Conservation (phyloP, 2,888 invertebrate genomes). For the Ernsta delagoae region DNA sequence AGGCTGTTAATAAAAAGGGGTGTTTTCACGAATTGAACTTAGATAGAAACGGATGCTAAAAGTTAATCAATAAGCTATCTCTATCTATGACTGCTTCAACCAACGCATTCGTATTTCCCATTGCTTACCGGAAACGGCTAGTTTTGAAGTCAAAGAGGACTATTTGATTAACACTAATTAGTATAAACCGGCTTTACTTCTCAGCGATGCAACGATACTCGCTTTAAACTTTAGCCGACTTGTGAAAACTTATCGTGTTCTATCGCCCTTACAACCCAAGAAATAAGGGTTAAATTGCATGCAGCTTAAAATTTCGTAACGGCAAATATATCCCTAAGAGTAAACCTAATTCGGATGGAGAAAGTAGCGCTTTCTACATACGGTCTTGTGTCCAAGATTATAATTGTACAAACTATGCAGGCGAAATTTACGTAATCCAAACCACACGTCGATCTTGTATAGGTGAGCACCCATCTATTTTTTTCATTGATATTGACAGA, state of each 20-base stretch:
- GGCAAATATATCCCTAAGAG: constrained; percentile 43
- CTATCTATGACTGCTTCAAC: neutral
- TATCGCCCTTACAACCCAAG: constrained; percentile 42
- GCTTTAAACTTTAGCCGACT: constrained; percentile 39
- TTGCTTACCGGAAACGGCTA: constrained; percentile 59
- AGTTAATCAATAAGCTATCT: neutral
- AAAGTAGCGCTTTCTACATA: constrained; percentile 67
- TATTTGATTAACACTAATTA: constrained; percentile 85
- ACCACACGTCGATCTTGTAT: neutral
- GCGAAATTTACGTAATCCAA: constrained; percentile 25
- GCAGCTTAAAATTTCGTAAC: constrained; percentile 33
- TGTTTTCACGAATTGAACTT: neutral
- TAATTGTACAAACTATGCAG: constrained; percentile 23
- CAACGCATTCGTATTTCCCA: constrained; percentile 40
- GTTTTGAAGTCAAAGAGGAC: constrained; percentile 67
- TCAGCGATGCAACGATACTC: constrained; percentile 65
- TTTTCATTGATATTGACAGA: too few relatives aligned
- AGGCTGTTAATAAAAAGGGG: too few relatives aligned
- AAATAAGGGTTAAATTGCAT: constrained; percentile 44
- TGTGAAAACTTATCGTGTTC: neutral
- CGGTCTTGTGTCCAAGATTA: constrained; percentile 47
- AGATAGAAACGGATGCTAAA: neutral
- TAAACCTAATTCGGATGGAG: constrained; percentile 61
- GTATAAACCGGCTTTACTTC: constrained; percentile 70
- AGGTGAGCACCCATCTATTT: too few relatives aligned